phyloP scores from a whole-genome alignment of 1,140 invertebrate genomes.

The Papilio dardanus region DNA sequence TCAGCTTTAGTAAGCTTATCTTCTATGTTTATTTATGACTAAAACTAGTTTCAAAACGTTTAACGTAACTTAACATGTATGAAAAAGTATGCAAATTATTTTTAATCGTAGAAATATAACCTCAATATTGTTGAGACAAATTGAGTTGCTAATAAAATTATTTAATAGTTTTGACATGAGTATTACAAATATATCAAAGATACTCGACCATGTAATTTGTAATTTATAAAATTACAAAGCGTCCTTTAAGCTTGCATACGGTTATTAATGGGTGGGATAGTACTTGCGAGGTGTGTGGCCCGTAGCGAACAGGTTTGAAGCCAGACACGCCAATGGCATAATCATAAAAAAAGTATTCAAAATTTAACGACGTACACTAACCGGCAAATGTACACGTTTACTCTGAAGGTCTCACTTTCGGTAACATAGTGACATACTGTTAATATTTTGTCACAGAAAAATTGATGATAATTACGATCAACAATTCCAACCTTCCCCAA shows the following conservation, averaged over 20 bases:
- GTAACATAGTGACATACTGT: constrained; percentile 61
- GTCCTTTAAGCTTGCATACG: constrained; percentile 8
- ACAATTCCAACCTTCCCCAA: too few species aligned
- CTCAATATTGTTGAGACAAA: background rate
- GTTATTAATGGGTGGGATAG: constrained; percentile 30
- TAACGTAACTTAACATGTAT: background rate
- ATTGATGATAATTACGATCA: too few species aligned
- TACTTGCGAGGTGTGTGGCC: constrained; percentile 66
- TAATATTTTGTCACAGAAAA: background rate
- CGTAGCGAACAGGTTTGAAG: constrained; percentile 61
- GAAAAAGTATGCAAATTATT: constrained; percentile 4
- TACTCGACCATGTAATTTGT: constrained; percentile 11
- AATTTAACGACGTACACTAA: constrained; percentile 64
- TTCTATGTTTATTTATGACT: constrained; percentile 24
- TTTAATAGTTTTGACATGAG: background rate
- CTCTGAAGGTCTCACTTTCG: constrained; percentile 68
- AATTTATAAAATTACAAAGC: constrained; percentile 22
- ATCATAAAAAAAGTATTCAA: constrained; percentile 70
- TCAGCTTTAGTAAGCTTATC: constrained; percentile 28
- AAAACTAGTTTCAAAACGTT: constrained; percentile 18
- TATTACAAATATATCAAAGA: background rate
- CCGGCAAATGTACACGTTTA: constrained; percentile 50
- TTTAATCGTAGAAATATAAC: background rate
- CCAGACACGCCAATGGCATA: constrained; percentile 46
- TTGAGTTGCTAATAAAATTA: background rate